phyloP scores from a whole-genome alignment of 2,888 invertebrate genomes.

The Ochlodes sylvanus region DNA sequence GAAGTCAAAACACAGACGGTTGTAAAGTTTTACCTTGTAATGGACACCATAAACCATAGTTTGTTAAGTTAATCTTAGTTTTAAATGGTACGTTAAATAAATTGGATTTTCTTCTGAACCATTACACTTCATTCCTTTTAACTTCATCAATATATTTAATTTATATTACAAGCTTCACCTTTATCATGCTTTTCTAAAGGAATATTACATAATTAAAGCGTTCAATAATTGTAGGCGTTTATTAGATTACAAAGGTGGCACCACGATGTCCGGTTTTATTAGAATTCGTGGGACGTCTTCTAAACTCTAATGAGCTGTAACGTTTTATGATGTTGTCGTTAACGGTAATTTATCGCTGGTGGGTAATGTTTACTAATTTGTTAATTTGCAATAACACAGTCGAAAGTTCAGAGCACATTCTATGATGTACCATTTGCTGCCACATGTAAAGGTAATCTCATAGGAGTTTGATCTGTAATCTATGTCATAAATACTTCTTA shows the following conservation, averaged over 20 bases:
- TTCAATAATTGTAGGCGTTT: constrained; percentile 13
- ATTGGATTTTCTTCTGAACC: constrained; percentile 5
- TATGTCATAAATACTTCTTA: too few relatives aligned
- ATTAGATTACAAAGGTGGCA: constrained; percentile 20
- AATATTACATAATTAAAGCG: constrained; percentile 8
- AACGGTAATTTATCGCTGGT: constrained; percentile 22
- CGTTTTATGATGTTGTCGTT: constrained; percentile 24
- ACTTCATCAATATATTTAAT: constrained; percentile 19
- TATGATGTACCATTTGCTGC: too few relatives aligned
- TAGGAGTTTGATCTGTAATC: too few relatives aligned
- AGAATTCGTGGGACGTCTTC: constrained; percentile 25
- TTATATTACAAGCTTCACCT: background rate
- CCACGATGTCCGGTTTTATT: constrained; percentile 7
- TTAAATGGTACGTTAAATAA: background rate
- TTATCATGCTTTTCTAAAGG: background rate
- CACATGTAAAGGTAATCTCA: too few relatives aligned
- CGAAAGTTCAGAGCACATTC: too few relatives aligned
- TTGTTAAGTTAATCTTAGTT: background rate
- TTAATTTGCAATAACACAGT: background rate
- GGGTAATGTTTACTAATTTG: constrained; percentile 9
- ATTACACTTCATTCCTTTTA: constrained; percentile 4
- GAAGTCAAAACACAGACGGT: background rate
- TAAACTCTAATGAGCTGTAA: constrained; percentile 11
- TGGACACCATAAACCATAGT: background rate
- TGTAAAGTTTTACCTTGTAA: background rate